Base-by-base conservation (phyloP, 2,888 invertebrate species). In the Sesamia inferens region DNA sequence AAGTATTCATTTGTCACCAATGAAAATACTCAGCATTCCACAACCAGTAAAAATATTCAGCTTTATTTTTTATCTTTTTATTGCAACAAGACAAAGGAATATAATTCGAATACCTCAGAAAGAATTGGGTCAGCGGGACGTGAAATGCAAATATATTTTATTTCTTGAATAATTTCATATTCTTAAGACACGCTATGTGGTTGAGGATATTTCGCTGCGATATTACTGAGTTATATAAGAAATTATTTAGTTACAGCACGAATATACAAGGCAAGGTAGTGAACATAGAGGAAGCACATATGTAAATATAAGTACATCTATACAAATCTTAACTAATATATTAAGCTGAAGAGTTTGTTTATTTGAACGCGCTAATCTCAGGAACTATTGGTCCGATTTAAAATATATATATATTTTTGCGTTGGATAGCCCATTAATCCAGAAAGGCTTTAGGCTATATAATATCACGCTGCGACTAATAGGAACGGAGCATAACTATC, bases 81-180 rank as follows among this genome's bases (percentile, higher is more conserved):
- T 55, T 71, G 39, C 66, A 76, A 66, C 44, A 51, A 68, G n/a
- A 66, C 16, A 66, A 81, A 71, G 7, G 42, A 79, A 68, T 57
- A 59, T 57, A 74, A 68, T 66, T 59, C 42, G 11, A 74, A 78
- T 70, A 70, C 68, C 44, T 55, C n/a, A 11, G 24, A 58, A 64
- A 58, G 39, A 83, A 83, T 83, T 85, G n/a, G 83, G 85, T 83
- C 74, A 71, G 22, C 51, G 13, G 64, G 70, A 75, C 76, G n/a
- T 71, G 22, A 78, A 82, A 82, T 82, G 84, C 73, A 84, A 84
- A 73, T 76, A 59, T 51, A 67, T 82, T 81, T 74, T 84, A 71
- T 81, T 76, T 73, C 48, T 55, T 66, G 63, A 55, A 71, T 78
- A 64, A 71, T 84, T 74, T 82, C 59, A 82, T 78, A 69, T 74